Percentiles rank a stretch among this genome's conserved stretches.
phyloP scores from a whole-genome alignment of 2,888 invertebrate species.

The Schizaphis graminum region DNA sequence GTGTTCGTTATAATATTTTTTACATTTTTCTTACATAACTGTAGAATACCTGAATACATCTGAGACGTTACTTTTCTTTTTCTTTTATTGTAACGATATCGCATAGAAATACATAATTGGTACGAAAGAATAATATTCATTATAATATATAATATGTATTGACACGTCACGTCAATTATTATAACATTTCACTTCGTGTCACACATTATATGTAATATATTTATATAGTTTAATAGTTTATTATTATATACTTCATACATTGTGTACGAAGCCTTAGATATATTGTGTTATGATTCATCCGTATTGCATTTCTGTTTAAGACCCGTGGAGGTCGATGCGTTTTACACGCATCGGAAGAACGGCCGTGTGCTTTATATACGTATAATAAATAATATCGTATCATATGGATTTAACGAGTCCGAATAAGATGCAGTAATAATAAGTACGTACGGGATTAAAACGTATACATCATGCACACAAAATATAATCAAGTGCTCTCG shows the following conservation, averaged over 20 bases:
- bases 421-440: background rate
- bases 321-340: background rate
- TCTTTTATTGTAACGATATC: background rate
- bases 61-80: background rate
- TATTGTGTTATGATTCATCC: slow-evolving; percentile 5
- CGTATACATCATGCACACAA: background rate
- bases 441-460: background rate
- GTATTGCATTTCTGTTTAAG: slow-evolving; percentile 30
- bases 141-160: background rate
- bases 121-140: background rate
- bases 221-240: too few species aligned
- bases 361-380: background rate
- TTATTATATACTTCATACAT: background rate
- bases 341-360: background rate
- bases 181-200: slow-evolving; percentile 41
- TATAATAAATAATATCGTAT: background rate
- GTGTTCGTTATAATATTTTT: background rate
- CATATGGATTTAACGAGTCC: background rate
- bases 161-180: slow-evolving; percentile 18
- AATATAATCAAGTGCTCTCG: slow-evolving; percentile 28
- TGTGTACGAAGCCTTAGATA: slow-evolving; percentile 24
- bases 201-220: background rate
- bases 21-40: background rate
- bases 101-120: background rate
- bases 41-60: background rate